Evolutionary conservation across 2,113 vertebrate species (phyloP).

Genomic region (Anthoscopus minutus): DNA sequence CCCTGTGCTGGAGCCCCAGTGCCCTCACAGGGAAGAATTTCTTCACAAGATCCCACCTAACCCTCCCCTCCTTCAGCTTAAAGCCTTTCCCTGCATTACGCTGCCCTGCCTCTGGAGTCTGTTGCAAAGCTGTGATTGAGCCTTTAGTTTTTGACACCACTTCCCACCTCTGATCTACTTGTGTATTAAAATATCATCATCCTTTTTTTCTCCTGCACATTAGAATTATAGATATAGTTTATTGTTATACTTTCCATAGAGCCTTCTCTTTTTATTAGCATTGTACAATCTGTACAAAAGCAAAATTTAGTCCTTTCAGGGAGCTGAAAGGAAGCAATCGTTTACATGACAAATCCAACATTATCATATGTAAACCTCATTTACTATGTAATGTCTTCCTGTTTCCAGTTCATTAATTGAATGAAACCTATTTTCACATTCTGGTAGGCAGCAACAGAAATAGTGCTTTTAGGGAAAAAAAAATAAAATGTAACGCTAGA

Average conservation of each 20-base stretch:
- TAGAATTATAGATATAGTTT: slow-evolving; percentile 68
- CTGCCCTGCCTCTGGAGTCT: background rate
- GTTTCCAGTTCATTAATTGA: slow-evolving; percentile 76
- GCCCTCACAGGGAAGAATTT: background rate
- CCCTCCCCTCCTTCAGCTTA: background rate
- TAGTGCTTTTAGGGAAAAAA: background rate
- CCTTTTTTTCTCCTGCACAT: slow-evolving; percentile 36
- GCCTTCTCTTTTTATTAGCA: slow-evolving; percentile 66
- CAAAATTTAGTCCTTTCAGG: slow-evolving; percentile 68
- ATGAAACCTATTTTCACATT: slow-evolving; percentile 69
- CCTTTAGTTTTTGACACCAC: background rate
- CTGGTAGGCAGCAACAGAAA: slow-evolving; percentile 49
- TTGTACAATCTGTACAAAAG: slow-evolving; percentile 62
- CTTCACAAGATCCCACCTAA: background rate
- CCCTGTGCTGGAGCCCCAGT: fast-evolving
- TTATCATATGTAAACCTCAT: slow-evolving; percentile 75
- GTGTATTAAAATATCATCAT: slow-evolving; percentile 61
- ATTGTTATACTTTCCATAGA: slow-evolving; percentile 55
- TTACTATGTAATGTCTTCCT: slow-evolving; percentile 68
- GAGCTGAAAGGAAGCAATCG: slow-evolving; percentile 65
- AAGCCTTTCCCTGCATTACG: fast-evolving
- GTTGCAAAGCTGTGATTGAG: background rate
- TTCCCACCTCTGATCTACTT: slow-evolving; percentile 16
- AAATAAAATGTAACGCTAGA: background rate
- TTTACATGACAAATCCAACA: slow-evolving; percentile 71